These are phyloP conservation scores for Bambusicola thoracicus DNA, from an alignment of 2,113 vertebrate species.

Conservation along the genomic window DNA sequence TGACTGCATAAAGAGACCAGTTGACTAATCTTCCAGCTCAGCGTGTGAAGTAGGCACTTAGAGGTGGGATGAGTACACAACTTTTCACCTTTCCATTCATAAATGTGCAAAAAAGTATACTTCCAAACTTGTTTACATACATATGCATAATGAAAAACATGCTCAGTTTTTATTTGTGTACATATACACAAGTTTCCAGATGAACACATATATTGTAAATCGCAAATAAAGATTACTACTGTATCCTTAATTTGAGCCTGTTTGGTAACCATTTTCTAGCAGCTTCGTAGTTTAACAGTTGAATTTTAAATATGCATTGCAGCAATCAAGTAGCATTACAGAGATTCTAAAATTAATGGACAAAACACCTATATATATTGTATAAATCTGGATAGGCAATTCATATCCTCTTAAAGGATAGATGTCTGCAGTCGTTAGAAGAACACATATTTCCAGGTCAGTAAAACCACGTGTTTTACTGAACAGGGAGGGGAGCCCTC, in stretches of 20 bases:
- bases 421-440: background rate
- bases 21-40: background rate
- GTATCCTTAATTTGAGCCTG: background rate
- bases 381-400: background rate
- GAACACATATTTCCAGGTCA: constrained; percentile 26
- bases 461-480: constrained; percentile 7
- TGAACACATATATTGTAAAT: background rate
- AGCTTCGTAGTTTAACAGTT: background rate
- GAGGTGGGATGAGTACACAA: background rate
- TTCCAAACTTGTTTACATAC: background rate
- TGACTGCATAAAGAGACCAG: background rate
- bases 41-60: background rate
- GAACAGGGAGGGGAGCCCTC: constrained; percentile 22
- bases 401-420: background rate
- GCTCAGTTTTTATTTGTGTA: background rate
- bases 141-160: background rate
- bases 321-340: background rate
- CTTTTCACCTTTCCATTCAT: background rate
- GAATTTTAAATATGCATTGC: background rate
- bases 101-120: background rate
- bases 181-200: background rate
- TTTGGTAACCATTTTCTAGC: background rate
- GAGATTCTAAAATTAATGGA: background rate
- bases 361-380: background rate
- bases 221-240: background rate